Evolutionary conservation across 2,797 vertebrate species (phyloP), one percentile per base, ranked within the genome.

Genomic region (Amblyopsis hoosieri): DNA sequence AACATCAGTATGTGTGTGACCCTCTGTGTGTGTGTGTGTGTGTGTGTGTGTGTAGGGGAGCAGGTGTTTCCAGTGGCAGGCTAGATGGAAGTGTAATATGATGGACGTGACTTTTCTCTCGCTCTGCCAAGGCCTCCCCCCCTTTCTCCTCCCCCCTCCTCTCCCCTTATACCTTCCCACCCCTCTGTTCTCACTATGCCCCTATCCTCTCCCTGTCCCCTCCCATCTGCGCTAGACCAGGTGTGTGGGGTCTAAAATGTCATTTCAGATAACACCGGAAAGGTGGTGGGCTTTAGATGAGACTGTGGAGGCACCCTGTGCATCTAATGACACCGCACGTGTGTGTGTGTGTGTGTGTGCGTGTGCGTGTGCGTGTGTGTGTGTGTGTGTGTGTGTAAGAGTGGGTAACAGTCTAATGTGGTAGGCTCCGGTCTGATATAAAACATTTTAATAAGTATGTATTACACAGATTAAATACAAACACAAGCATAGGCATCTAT

Each of bases 51-150:
- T 45, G 33, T 37, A 2, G 82, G 82, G 68, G 81, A 86, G 87
- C 89, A 91, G 89, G 80, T 90, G 89, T 84, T 76, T 63, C 12
- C 74, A 62, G 63, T 63, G 72, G 76, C 78, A 80, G 82, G 78
- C 76, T 75, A 85, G 85, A 89, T 87, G 78, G 81, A 83, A 76
- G 69, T 70, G 80, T 84, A 86, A 90, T 85, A 76, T 71, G 78
- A 88, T 84, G 77, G 83, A 78, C 86, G 77, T 74, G 76, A 84
- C 74, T 88, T 72, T 79, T 55, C 69, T 69, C 73, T 0, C 60
- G 33, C 54, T 62, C 63, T 53, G 59, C 54, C 61, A 15, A 12
- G 46, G n/a, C 46, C 50, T 52, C 62, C 74, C 49, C 72, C 57
- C 69, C 64, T 6, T 12, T 47, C 12, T 4, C 12, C 59, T 51